Evolutionary conservation across 2,113 vertebrate species (phyloP).

Genomic region (Fulmarus glacialis): DNA sequence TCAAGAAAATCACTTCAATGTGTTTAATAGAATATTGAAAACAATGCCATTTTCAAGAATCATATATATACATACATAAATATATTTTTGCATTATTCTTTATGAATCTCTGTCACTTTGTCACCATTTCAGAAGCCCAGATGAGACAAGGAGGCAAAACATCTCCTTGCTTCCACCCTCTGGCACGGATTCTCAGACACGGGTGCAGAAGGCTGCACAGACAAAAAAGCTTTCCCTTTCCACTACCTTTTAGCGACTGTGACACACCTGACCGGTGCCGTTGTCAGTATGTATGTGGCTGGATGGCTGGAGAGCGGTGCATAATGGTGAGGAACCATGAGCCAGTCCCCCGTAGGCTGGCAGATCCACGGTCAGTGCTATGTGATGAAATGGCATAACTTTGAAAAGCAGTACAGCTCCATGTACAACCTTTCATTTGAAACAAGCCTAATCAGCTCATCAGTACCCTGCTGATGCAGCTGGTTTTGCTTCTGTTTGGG

Average conservation of each 20-base stretch:
- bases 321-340: fast-evolving
- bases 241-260: fast-evolving
- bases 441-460: neutral
- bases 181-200: neutral
- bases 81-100: neutral
- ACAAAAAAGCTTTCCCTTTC: neutral
- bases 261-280: fast-evolving
- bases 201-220: neutral
- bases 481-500: neutral
- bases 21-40: neutral
- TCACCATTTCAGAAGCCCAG: neutral
- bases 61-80: neutral
- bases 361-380: neutral
- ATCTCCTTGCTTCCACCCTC: neutral
- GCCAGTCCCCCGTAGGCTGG: neutral
- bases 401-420: neutral
- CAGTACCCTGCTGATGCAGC: fast-evolving
- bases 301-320: neutral
- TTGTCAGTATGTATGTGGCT: neutral
- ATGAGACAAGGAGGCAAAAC: neutral
- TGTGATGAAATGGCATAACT: fast-evolving
- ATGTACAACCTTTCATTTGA: neutral
- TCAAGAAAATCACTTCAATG: neutral
- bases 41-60: neutral
- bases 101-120: neutral